phyloP scores from a whole-genome alignment of 2,113 vertebrate species.

The Hippocampus zosterae region DNA sequence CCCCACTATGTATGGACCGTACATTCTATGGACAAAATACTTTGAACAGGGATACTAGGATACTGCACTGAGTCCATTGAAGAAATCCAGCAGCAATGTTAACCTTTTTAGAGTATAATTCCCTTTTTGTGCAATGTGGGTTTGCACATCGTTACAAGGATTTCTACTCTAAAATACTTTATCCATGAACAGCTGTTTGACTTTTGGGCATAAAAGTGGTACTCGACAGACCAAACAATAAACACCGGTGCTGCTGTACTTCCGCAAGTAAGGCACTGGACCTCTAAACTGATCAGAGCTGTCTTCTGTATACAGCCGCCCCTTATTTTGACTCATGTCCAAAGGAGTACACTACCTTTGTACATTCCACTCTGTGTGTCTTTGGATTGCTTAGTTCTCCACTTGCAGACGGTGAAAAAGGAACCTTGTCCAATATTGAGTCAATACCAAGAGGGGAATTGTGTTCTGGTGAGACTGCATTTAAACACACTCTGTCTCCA shows the following conservation, averaged over 20 bases:
- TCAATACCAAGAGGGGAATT: background rate
- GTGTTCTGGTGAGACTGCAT: background rate
- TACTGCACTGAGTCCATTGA: too few species aligned
- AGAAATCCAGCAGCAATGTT: too few species aligned
- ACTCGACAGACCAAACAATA: background rate
- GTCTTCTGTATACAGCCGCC: background rate
- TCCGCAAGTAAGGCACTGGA: background rate
- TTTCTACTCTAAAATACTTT: too few species aligned
- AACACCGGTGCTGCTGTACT: background rate
- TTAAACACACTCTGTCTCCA: slow-evolving; percentile 1
- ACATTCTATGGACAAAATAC: too few species aligned
- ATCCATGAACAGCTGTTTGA: background rate
- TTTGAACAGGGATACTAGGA: too few species aligned
- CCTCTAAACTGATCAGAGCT: background rate
- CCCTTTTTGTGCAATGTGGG: too few species aligned
- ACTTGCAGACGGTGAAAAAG: slow-evolving; percentile 5
- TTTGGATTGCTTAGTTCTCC: background rate
- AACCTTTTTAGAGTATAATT: too few species aligned
- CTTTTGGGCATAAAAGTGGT: background rate
- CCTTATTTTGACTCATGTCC: background rate
- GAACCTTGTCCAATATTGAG: background rate
- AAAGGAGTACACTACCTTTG: background rate
- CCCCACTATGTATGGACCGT: too few species aligned
- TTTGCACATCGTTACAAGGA: too few species aligned
- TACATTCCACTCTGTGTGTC: background rate